Evolutionary conservation across 1,140 invertebrate species (phyloP).

Genomic region (Drosophila hydei): DNA sequence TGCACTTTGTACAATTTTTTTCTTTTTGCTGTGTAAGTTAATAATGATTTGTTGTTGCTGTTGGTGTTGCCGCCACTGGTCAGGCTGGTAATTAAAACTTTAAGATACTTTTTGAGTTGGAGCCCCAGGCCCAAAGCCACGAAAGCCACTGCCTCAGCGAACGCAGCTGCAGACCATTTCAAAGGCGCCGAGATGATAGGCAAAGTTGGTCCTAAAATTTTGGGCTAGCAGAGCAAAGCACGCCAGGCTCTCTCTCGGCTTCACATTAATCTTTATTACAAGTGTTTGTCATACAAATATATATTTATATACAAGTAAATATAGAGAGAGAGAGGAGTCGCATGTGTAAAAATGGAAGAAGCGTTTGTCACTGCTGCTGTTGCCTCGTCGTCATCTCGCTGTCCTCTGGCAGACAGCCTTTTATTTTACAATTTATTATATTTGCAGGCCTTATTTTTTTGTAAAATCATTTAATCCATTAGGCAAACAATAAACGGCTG

Average conservation of each 20-base stretch:
- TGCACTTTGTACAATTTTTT: constrained; percentile 15
- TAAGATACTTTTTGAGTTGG: constrained; percentile 76
- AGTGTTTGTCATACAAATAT: constrained; percentile 70
- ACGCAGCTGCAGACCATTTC: constrained; percentile 32
- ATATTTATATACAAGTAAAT: background rate
- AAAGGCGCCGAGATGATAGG: constrained; percentile 56
- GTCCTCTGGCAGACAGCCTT: constrained; percentile 35
- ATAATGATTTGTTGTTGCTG: constrained; percentile 69
- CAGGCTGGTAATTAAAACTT: constrained; percentile 79
- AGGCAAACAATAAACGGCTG: constrained; percentile 81
- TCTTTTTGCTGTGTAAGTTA: constrained; percentile 53
- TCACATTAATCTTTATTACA: constrained; percentile 80
- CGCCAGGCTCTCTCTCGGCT: constrained; percentile 23
- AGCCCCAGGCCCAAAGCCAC: constrained; percentile 20
- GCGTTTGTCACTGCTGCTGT: constrained; percentile 69
- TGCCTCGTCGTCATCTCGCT: constrained; percentile 1
- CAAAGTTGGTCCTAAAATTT: constrained; percentile 52
- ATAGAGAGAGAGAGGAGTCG: constrained; percentile 42
- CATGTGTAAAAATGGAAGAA: constrained; percentile 44
- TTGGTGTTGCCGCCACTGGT: constrained; percentile 49
- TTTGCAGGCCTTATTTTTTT: constrained; percentile 61
- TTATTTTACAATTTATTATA: constrained; percentile 82
- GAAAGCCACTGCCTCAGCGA: constrained; percentile 46
- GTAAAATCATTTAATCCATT: constrained; percentile 82
- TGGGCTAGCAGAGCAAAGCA: constrained; percentile 16